Percentiles rank a stretch among this genome's conserved stretches.
Conservation (phyloP, 2,797 vertebrate genomes). For the Esox masquinongy region DNA sequence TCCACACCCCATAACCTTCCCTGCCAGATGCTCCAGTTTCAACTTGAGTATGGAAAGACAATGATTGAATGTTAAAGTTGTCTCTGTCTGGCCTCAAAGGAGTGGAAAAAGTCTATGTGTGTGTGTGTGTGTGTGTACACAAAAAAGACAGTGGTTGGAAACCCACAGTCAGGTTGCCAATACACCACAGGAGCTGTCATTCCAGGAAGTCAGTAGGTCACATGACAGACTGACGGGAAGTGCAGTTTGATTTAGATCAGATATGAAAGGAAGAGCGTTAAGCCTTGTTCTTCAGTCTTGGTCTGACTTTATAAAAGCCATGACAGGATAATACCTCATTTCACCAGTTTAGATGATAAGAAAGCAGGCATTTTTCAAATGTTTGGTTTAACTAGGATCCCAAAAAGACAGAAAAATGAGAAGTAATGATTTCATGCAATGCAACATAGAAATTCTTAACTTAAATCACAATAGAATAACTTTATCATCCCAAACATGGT, state of each 20-base stretch:
- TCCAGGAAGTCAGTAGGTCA: slow-evolving; percentile 51
- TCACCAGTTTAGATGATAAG: too few species aligned
- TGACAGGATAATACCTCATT: not conserved
- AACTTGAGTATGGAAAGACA: too few species aligned
- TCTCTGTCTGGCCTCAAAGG: too few species aligned
- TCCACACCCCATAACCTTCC: too few species aligned
- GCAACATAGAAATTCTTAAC: too few species aligned
- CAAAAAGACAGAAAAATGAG: not conserved
- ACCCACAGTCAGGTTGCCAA: slow-evolving; percentile 51
- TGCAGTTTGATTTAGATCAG: slow-evolving; percentile 22
- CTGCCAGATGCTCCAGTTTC: too few species aligned
- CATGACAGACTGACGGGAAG: slow-evolving; percentile 65
- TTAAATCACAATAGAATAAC: not conserved
- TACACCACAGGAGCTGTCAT: slow-evolving; percentile 52
- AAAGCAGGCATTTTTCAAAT: too few species aligned
- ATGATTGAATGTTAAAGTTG: too few species aligned
- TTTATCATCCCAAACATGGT: not conserved
- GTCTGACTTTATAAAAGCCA: not conserved
- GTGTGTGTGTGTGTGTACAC: not conserved
- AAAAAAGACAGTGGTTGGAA: slow-evolving; percentile 40
- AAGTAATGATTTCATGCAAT: not conserved
- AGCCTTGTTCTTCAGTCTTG: not conserved
- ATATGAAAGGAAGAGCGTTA: not conserved
- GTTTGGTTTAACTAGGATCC: not conserved
- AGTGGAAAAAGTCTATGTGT: not conserved